A percentile compares a stretch with the other conserved stretches of the same genome.
Evolutionary conservation across 2,888 invertebrate genomes (phyloP).

Genomic region (Tetramorium bicarinatum): DNA sequence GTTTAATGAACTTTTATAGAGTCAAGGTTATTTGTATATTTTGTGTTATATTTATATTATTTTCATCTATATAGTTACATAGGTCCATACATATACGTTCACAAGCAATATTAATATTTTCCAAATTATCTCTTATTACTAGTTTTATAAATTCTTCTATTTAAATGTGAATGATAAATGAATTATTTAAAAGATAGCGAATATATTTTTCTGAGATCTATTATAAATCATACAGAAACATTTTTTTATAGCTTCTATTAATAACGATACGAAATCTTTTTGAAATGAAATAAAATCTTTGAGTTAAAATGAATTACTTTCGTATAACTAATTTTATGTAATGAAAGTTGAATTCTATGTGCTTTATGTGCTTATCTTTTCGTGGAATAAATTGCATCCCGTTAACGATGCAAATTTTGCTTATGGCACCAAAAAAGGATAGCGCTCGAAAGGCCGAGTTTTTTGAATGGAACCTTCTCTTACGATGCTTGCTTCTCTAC

Average conservation of each 20-base stretch:
- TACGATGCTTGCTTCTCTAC: too few species aligned
- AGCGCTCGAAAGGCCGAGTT: conserved; percentile 61
- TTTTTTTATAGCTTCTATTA: background rate
- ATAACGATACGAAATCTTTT: background rate
- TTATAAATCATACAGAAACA: background rate
- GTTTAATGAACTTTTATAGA: background rate
- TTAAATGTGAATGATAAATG: background rate
- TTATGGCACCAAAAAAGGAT: conserved; percentile 57
- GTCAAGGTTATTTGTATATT: background rate
- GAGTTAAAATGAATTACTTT: conserved; percentile 23
- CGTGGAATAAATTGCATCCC: conserved; percentile 55
- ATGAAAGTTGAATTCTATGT: conserved; percentile 34
- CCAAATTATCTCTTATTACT: background rate
- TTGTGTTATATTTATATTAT: background rate
- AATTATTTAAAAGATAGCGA: background rate
- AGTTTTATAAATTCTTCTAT: background rate
- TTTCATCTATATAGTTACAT: background rate
- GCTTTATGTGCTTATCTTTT: conserved; percentile 21
- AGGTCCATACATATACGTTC: background rate
- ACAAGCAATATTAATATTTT: background rate
- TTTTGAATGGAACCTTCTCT: conserved; percentile 65
- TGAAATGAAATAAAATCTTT: background rate
- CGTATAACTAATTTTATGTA: conserved; percentile 9
- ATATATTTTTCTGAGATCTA: background rate
- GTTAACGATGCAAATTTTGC: conserved; percentile 69